Evolutionary conservation across 2,113 vertebrate species (phyloP).

Genomic region (Barnardius zonarius): DNA sequence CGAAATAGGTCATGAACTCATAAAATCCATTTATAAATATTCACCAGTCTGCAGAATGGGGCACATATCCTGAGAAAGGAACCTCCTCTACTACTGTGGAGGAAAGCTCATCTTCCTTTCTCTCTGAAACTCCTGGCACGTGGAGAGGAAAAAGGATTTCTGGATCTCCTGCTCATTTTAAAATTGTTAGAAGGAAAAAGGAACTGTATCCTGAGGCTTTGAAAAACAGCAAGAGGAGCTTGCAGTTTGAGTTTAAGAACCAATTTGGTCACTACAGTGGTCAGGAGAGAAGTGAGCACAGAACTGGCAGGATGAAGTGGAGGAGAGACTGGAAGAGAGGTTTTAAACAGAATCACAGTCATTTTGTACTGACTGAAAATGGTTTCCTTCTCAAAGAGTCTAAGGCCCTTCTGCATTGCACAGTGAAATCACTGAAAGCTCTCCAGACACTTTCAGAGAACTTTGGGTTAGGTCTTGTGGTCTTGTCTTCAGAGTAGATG

Average conservation of each 20-base stretch:
- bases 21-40: constrained; percentile 11
- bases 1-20: constrained; percentile 11
- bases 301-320: background rate
- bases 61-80: background rate
- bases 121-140: background rate
- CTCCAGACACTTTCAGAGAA: background rate
- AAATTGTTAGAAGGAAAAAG: background rate
- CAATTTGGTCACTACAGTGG: background rate
- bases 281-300: background rate
- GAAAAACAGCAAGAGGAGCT: background rate
- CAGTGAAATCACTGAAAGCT: background rate
- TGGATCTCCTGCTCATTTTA: background rate
- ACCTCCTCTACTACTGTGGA: background rate
- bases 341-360: background rate
- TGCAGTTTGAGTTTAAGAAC: background rate
- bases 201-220: background rate
- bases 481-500: background rate
- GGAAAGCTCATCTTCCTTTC: background rate
- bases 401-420: background rate
- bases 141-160: background rate
- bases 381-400: background rate
- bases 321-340: background rate
- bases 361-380: background rate
- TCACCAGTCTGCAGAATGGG: background rate
- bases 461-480: background rate